phyloP scores from a whole-genome alignment of 2,797 vertebrate genomes.

The Chelidonichthys spinosus region DNA sequence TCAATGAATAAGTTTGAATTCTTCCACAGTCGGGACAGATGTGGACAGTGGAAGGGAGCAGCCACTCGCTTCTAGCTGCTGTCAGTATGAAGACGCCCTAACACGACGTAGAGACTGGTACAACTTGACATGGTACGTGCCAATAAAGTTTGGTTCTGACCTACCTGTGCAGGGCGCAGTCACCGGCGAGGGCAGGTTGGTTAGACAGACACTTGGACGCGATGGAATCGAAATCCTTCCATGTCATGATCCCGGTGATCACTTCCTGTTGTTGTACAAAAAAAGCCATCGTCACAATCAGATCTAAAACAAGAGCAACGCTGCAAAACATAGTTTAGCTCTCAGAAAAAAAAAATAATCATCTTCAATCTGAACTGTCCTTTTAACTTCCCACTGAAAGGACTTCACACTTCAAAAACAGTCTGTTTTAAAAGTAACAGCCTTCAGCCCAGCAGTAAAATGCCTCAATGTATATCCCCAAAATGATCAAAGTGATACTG shows the following conservation, averaged over 20 bases:
- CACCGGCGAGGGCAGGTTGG: constrained; percentile 45
- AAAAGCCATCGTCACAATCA: neutral
- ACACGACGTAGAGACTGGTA: no score
- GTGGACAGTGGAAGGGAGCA: constrained; percentile 19
- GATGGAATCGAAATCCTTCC: constrained; percentile 85
- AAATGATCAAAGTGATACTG: neutral
- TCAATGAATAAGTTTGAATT: constrained; percentile 19
- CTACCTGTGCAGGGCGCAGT: constrained; percentile 77
- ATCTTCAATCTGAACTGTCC: no score
- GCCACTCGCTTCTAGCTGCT: constrained; percentile 10
- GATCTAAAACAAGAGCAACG: neutral
- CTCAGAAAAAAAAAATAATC: no score
- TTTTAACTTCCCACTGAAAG: no score
- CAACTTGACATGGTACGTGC: neutral
- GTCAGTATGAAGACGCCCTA: neutral
- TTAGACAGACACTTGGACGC: constrained; percentile 71
- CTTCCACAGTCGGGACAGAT: neutral
- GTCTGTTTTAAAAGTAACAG: no score
- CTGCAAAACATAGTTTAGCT: no score
- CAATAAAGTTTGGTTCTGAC: constrained; percentile 20
- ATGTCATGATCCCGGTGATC: constrained; percentile 86
- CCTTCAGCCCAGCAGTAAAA: neutral
- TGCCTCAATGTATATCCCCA: neutral
- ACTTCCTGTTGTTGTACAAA: constrained; percentile 81
- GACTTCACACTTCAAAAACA: no score